Evolutionary conservation across 2,797 vertebrate species (phyloP).

Genomic region (Bovichtus diacanthus): DNA sequence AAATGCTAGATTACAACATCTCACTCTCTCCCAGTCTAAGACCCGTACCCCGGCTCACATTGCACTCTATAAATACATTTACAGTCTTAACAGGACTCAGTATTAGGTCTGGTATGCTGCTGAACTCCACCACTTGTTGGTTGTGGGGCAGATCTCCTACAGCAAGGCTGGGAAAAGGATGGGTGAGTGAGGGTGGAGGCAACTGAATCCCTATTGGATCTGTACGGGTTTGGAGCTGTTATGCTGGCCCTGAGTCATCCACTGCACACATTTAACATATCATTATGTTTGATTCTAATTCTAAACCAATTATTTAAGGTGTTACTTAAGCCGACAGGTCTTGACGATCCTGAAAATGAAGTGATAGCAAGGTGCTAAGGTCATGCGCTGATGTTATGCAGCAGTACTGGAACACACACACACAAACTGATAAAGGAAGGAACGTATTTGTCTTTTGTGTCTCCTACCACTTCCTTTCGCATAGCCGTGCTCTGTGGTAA

Average conservation of each 20-base stretch:
- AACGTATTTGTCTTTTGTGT: conserved; percentile 70
- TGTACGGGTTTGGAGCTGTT: conserved; percentile 22
- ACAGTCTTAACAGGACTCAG: conserved; percentile 64
- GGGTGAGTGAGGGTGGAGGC: conserved; percentile 16
- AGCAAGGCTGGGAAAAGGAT: conserved; percentile 14
- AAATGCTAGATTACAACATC: conserved; percentile 58
- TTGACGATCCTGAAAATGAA: conserved; percentile 29
- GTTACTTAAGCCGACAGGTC: background rate
- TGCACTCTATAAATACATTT: conserved; percentile 77
- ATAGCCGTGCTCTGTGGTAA: conserved; percentile 75
- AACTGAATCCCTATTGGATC: conserved; percentile 28
- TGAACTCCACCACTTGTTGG: conserved; percentile 61
- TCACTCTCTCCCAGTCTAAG: conserved; percentile 59
- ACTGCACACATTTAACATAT: conserved; percentile 21
- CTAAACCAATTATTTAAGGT: background rate
- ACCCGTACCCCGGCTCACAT: conserved; percentile 58
- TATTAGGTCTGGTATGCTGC: conserved; percentile 65
- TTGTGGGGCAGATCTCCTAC: conserved; percentile 53
- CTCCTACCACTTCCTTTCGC: conserved; percentile 84
- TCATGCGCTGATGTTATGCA: conserved; percentile 47
- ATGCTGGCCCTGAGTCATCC: conserved; percentile 3
- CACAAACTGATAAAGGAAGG: conserved; percentile 64
- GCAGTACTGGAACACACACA: conserved; percentile 40
- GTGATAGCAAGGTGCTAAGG: conserved; percentile 13
- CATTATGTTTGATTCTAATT: background rate